Conservation (phyloP, 2,888 invertebrate genomes). For the Salpingus planirostris region DNA sequence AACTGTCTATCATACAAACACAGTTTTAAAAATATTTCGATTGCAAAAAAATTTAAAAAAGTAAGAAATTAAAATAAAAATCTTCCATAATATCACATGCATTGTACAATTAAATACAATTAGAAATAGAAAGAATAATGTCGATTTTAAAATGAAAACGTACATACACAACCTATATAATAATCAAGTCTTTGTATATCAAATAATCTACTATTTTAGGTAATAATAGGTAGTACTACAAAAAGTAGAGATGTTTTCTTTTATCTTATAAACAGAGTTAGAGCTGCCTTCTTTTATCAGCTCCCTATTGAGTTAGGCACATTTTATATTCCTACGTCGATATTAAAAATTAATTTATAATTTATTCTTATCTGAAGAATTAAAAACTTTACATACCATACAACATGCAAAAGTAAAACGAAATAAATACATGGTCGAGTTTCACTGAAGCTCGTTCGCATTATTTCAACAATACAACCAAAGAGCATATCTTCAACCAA, state of each 20-base stretch:
- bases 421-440: not conserved
- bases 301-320: slow-evolving; percentile 21
- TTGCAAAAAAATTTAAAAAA: slow-evolving; percentile 1
- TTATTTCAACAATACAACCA: not conserved
- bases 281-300: slow-evolving; percentile 15
- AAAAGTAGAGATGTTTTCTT: slow-evolving; percentile 13
- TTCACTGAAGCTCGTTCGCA: not conserved
- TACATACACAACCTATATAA: slow-evolving; percentile 4
- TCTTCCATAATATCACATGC: slow-evolving; percentile 15
- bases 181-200: slow-evolving; percentile 10
- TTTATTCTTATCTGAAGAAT: not conserved
- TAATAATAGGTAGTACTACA: slow-evolving; percentile 10
- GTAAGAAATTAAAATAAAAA: slow-evolving; percentile 6
- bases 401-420: too few species aligned
- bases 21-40: not conserved
- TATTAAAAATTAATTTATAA: not conserved
- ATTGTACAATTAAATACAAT: slow-evolving; percentile 5
- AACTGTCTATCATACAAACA: slow-evolving; percentile 11
- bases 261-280: too few species aligned
- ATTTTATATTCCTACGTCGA: slow-evolving; percentile 9
- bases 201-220: slow-evolving; percentile 11
- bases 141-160: slow-evolving; percentile 4
- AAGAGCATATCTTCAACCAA: slow-evolving; percentile 17
- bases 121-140: not conserved
- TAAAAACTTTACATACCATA: too few species aligned